Conservation (phyloP, 2,888 invertebrate species). For the Xestobium rufovillosum region DNA sequence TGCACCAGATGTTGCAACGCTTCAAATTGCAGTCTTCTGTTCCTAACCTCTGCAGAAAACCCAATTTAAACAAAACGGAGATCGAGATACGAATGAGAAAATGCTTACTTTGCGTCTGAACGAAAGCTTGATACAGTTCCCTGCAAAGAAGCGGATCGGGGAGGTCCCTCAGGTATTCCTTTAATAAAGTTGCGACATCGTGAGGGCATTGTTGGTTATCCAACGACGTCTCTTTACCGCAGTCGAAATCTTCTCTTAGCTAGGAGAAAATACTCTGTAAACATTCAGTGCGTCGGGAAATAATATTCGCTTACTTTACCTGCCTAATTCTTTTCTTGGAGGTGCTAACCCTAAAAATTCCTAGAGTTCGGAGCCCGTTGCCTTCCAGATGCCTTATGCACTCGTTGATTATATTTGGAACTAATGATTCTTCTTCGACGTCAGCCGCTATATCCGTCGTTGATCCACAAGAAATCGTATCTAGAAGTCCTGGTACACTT, state of each 20-base stretch:
- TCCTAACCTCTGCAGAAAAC: constrained; percentile 66
- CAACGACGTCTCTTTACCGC: constrained; percentile 63
- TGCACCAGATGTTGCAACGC: constrained; percentile 78
- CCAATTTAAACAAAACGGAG: not conserved
- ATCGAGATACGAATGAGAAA: too few relatives aligned
- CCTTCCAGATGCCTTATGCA: constrained; percentile 77
- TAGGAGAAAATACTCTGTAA: constrained; percentile 39
- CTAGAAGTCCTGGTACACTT: constrained; percentile 45
- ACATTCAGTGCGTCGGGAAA: not conserved
- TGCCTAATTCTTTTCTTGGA: constrained; percentile 88
- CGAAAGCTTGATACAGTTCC: constrained; percentile 82
- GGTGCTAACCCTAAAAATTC: constrained; percentile 86
- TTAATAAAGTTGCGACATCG: constrained; percentile 86
- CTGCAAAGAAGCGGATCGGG: constrained; percentile 87
- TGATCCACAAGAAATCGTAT: constrained; percentile 42
- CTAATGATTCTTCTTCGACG: constrained; percentile 46
- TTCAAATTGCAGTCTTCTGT: constrained; percentile 73
- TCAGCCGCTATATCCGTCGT: constrained; percentile 40
- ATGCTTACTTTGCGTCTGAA: constrained; percentile 88
- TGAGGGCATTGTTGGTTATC: constrained; percentile 82
- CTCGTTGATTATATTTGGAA: constrained; percentile 70
- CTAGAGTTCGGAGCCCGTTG: constrained; percentile 75
- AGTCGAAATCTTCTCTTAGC: constrained; percentile 87
- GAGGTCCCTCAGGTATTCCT: constrained; percentile 87
- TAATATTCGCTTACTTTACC: constrained; percentile 45